Evolutionary conservation across 2,797 vertebrate species (phyloP), one percentile per base, ranked within the genome.

Genomic region (Decapterus maruadsi): DNA sequence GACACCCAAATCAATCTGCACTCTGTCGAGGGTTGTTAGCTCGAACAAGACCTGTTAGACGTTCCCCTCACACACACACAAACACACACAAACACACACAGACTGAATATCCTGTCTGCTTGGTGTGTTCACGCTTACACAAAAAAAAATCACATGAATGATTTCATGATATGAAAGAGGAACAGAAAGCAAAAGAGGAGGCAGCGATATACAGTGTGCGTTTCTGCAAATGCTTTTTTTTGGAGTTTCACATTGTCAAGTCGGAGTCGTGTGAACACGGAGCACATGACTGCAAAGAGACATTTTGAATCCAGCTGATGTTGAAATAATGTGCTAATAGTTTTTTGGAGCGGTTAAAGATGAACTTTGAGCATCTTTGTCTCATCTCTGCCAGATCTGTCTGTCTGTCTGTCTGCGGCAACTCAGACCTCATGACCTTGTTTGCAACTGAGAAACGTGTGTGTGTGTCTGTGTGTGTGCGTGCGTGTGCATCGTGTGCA

Each of bases 121-220:
- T 22, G 5, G n/a, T 22, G 10, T 5, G 17, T 54, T 38, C 5
- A 6, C 29, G 45, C 2, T 46, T 31, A 2, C 26, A 26, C 1
- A 26, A 26, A 26, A 26, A 26, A 26, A 48, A 31, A 48, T 43
- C 40, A 42, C 36, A 72, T 19, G 3, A 46, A 8, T 83, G 72
- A 68, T 84, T 84, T 84, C 73, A 72, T 57, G 10, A 82, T 72
- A 59, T 66, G 51, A 85, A 87, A 84, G 68, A 77, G 80, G 87
- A 93, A 91, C 31, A 26, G 82, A 87, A 80, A 89, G 54, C 26
- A n/a, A 34, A 54, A 63, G 19, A 62, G 22, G 48, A 20, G 36
- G 62, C 16, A 17, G 62, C 29, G 12, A 61, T 12, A 1, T 9
- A 6, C 8, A 46, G 6, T 19, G 45, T 46, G 14, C 4, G 4